phyloP scores from a whole-genome alignment of 2,113 vertebrate genomes.

The Ophthalmolycus amberensis region DNA sequence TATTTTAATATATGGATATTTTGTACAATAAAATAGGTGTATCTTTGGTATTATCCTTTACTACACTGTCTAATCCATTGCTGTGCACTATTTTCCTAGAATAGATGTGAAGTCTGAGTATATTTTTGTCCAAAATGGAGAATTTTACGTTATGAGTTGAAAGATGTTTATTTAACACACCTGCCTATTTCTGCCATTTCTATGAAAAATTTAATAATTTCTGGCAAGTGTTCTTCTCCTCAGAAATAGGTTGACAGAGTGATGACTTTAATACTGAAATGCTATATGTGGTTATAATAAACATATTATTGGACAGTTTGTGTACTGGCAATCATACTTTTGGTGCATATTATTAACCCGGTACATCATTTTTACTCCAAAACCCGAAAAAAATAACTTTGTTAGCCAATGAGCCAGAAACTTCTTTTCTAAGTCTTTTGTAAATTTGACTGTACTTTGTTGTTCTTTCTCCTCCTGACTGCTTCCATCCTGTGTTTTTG shows the following conservation, averaged over 20 bases:
- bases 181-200: constrained; percentile 42
- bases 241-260: constrained; percentile 33
- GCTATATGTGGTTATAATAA: constrained; percentile 46
- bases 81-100: constrained; percentile 82
- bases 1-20: constrained; percentile 77
- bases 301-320: constrained; percentile 46
- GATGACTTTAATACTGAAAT: constrained; percentile 22
- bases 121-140: constrained; percentile 78
- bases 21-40: constrained; percentile 68
- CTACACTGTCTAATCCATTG: constrained; percentile 59
- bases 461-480: constrained; percentile 60
- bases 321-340: constrained; percentile 27
- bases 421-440: constrained; percentile 42
- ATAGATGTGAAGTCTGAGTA: constrained; percentile 70
- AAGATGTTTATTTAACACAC: constrained; percentile 53
- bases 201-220: constrained; percentile 20
- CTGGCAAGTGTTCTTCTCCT: constrained; percentile 33
- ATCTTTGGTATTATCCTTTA: constrained; percentile 64
- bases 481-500: constrained; percentile 53
- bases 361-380: background rate
- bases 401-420: constrained; percentile 22
- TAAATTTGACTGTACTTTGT: constrained; percentile 59
- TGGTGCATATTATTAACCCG: constrained; percentile 25
- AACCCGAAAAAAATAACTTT: constrained; percentile 1
- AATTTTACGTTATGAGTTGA: constrained; percentile 49